Evolutionary conservation across 2,888 invertebrate species (phyloP), one percentile per base, ranked within the genome.

Genomic region (Thalpophila matura): DNA sequence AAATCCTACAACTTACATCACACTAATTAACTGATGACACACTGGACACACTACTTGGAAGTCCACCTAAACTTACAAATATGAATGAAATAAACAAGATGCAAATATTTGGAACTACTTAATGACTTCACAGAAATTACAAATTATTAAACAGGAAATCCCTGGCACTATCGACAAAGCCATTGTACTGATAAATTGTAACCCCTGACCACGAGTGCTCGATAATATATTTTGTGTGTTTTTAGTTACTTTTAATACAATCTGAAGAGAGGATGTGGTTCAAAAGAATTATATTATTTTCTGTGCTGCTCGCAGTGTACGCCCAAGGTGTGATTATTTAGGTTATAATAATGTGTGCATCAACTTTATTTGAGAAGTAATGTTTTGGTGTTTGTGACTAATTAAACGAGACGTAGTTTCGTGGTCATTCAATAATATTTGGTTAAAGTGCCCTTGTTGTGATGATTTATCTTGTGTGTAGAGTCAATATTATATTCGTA

Each of bases 381-480:
- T 18, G 16, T 10, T 53, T 49, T 56, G 31, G 20, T 9, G 3
- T 53, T 40, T 20, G 22, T 58, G 2, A 49, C 5, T 35, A 49
- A 68, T 31, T 14, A 38, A 14, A 12, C 14, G 22, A 26, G 33
- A 27, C 12, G 20, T 50, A 46, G 20, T 49, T 51, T 33, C 33
- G 10, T 58, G 49, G 42, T 43, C 7, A 31, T 14, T 56, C 35
- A 37, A 69, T 49, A 54, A 62, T 71, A 69, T 75, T 69, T 75
- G 56, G 54, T 64, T 66, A 9, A 18, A 42, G 33, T 46, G 62
- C 76, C 71, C 76, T 71, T 70, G 70, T 51, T 69, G 38, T 46
- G 35, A 38, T 43, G 47, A 26, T 46, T 46, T 47, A 42, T 58
- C 22, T 37, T 69, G 49, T 60, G 42, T 74, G 29, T 49, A 29